Conservation (phyloP, 2,888 invertebrate genomes). For the Phengaris arion region DNA sequence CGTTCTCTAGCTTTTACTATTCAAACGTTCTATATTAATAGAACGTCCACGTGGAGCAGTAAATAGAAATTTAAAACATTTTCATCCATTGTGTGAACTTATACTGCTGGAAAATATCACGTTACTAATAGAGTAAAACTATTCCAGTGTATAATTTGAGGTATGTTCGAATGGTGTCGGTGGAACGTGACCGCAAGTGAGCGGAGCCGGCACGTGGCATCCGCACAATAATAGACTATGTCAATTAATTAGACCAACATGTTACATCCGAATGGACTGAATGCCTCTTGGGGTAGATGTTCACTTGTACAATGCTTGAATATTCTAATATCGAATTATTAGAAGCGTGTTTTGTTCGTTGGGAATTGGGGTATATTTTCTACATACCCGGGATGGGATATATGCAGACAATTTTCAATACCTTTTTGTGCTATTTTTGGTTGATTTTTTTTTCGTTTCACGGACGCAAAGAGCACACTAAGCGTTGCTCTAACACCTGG, state of each 20-base stretch:
- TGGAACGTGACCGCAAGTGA: constrained; percentile 24
- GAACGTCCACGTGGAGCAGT: neutral
- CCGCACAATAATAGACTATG: constrained; percentile 62
- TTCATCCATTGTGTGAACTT: neutral
- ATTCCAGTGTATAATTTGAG: constrained; percentile 9
- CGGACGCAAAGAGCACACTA: constrained; percentile 19
- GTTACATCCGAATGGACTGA: constrained; percentile 63
- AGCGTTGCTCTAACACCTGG: constrained; percentile 32
- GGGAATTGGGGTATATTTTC: neutral
- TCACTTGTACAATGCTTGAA: neutral
- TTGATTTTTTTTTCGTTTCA: too few relatives aligned
- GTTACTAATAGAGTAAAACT: constrained; percentile 12
- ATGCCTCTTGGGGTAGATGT: constrained; percentile 20
- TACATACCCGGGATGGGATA: neutral
- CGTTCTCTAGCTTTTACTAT: neutral
- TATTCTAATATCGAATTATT: neutral
- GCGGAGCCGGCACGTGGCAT: constrained; percentile 47
- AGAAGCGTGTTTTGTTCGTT: neutral
- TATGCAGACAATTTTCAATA: too few relatives aligned
- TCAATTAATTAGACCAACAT: constrained; percentile 72
- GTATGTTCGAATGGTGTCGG: constrained; percentile 16
- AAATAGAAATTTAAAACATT: neutral
- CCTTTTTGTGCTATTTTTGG: too few relatives aligned
- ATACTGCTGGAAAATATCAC: neutral
- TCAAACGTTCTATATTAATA: neutral